Percentiles rank a stretch among this genome's conserved stretches.
These are phyloP conservation scores for Pangasius mekongensis DNA, from an alignment of 2,797 vertebrate species.

Conservation along the genomic window DNA sequence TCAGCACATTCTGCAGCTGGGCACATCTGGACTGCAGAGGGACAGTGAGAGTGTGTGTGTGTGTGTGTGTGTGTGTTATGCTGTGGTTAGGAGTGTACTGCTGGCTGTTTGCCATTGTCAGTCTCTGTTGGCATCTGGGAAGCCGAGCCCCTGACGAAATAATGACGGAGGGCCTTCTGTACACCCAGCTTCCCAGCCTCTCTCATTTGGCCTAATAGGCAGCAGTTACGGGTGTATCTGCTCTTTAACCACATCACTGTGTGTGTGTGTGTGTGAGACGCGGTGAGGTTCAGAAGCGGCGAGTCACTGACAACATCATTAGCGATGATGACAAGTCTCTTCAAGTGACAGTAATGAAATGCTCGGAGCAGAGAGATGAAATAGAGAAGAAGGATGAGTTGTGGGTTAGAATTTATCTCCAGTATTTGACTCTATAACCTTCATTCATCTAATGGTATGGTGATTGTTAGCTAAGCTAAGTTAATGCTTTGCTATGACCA, in stretches of 20 bases:
- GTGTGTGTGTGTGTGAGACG: neutral
- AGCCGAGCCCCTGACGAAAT: slow-evolving; percentile 35
- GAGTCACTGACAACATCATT: neutral
- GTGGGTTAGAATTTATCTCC: neutral
- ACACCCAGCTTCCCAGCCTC: slow-evolving; percentile 24
- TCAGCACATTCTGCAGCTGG: slow-evolving; percentile 67
- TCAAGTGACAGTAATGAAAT: slow-evolving; percentile 3
- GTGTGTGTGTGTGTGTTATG: neutral
- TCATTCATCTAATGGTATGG: neutral
- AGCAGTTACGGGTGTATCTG: slow-evolving; percentile 20
- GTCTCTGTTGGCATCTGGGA: slow-evolving; percentile 31
- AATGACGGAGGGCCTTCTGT: slow-evolving; percentile 8
- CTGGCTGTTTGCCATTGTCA: slow-evolving; percentile 43
- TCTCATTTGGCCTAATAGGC: slow-evolving; percentile 9
- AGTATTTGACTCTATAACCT: neutral
- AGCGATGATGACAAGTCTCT: neutral
- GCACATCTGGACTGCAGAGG: slow-evolving; percentile 68
- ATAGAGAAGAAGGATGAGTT: neutral
- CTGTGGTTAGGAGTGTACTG: neutral
- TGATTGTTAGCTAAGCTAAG: neutral
- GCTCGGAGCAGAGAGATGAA: neutral
- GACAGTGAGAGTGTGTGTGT: neutral
- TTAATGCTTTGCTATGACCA: neutral
- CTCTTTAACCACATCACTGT: neutral
- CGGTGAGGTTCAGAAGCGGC: neutral